Percentiles rank a stretch among this genome's conserved stretches.
Conservation (phyloP, 2,797 vertebrate species). For the Epinephelus malabaricus region DNA sequence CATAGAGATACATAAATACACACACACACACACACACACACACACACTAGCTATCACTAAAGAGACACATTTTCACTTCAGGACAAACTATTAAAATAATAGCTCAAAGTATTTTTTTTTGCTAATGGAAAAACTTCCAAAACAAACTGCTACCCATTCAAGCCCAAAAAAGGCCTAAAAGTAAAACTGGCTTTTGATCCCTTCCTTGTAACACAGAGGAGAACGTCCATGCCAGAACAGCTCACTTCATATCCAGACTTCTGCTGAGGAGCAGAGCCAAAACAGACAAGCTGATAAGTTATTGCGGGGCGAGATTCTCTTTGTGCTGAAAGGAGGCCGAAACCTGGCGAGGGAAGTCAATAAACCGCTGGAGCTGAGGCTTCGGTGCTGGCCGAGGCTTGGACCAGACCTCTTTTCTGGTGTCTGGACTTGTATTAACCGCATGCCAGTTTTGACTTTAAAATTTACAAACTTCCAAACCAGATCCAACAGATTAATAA, state of each 20-base stretch:
- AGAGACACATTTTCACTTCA: neutral
- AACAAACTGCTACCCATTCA: conserved; percentile 35
- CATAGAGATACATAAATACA: too few species aligned
- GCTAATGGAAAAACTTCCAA: conserved; percentile 34
- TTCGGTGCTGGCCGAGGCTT: conserved; percentile 3
- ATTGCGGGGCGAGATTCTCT: conserved; percentile 17
- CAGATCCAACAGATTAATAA: conserved; percentile 8
- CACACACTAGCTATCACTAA: too few species aligned
- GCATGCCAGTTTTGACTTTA: conserved; percentile 10
- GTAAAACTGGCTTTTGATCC: conserved; percentile 27
- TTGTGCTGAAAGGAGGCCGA: conserved; percentile 30
- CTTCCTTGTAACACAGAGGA: conserved; percentile 29
- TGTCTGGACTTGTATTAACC: conserved; percentile 20
- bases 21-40: too few species aligned
- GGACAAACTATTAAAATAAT: conserved; percentile 4
- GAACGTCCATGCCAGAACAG: conserved; percentile 25
- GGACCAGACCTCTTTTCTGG: conserved; percentile 6
- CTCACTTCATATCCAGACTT: conserved; percentile 46
- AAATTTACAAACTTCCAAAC: conserved; percentile 17
- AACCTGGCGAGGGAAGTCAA: conserved; percentile 21
- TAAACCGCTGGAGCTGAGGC: conserved; percentile 7
- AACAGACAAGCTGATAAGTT: conserved; percentile 85
- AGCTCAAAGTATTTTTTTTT: neutral
- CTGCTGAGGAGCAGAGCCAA: conserved; percentile 83
- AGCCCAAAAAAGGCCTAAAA: conserved; percentile 17